These are phyloP conservation scores for Odiellus spinosus DNA, from an alignment of 2,888 invertebrate genomes.

Conservation along the genomic window DNA sequence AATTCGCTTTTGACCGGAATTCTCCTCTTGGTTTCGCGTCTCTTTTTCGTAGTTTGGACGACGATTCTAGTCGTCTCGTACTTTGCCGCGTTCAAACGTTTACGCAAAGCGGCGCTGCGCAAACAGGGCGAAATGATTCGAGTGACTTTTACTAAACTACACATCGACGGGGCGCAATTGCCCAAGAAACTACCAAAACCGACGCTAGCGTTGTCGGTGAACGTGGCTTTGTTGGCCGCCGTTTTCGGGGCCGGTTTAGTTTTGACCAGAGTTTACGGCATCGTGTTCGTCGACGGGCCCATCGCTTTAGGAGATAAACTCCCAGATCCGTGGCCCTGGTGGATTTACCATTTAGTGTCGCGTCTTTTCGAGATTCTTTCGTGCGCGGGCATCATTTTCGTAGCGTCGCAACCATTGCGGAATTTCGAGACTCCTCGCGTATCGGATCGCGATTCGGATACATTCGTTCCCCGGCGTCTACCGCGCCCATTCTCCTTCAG, in stretches of 20 bases:
- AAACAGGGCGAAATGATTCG: slow-evolving; percentile 26
- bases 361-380: slow-evolving; percentile 73
- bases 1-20: slow-evolving; percentile 19
- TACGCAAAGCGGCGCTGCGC: slow-evolving; percentile 25
- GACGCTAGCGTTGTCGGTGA: slow-evolving; percentile 64
- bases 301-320: slow-evolving; percentile 23
- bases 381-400: slow-evolving; percentile 64
- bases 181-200: slow-evolving; percentile 29
- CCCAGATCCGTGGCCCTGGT: slow-evolving; percentile 60
- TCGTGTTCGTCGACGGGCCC: slow-evolving; percentile 42
- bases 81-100: slow-evolving; percentile 34
- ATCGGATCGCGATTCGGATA: too few species aligned
- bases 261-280: slow-evolving; percentile 64
- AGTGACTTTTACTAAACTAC: slow-evolving; percentile 21
- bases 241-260: slow-evolving; percentile 67
- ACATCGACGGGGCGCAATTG: slow-evolving; percentile 23
- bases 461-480: slow-evolving; percentile 7
- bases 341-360: slow-evolving; percentile 75
- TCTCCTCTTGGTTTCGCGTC: slow-evolving; percentile 41
- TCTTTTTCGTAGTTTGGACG: slow-evolving; percentile 68
- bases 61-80: slow-evolving; percentile 68
- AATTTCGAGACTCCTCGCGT: slow-evolving; percentile 17
- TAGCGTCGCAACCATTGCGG: slow-evolving; percentile 48
- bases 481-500: slow-evolving; percentile 12
- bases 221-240: slow-evolving; percentile 73